phyloP scores from a whole-genome alignment of 2,888 invertebrate species.

The Macrosoma leucophasiata region DNA sequence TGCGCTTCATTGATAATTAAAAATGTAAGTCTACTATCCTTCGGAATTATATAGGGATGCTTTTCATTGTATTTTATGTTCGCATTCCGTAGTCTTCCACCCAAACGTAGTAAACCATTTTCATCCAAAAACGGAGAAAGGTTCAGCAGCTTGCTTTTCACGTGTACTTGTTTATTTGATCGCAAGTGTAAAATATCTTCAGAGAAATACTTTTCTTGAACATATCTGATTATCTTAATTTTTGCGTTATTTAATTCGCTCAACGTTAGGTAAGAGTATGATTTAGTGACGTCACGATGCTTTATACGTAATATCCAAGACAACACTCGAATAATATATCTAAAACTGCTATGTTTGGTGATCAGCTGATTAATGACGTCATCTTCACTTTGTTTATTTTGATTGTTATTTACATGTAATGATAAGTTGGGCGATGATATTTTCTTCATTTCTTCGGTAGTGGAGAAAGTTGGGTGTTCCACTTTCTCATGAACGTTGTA shows the following conservation, averaged over 20 bases:
- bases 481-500: no score
- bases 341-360: background rate
- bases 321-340: background rate
- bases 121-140: slow-evolving; percentile 12
- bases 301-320: background rate
- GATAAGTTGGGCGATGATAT: no score
- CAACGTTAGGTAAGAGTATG: background rate
- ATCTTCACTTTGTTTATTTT: no score
- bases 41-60: slow-evolving; percentile 14
- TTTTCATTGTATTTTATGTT: slow-evolving; percentile 8
- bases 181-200: slow-evolving; percentile 5
- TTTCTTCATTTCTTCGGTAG: background rate
- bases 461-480: no score
- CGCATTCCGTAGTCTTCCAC: slow-evolving; percentile 10
- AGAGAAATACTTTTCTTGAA: slow-evolving; percentile 6
- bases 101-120: slow-evolving; percentile 10
- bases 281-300: no score
- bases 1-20: slow-evolving; percentile 16
- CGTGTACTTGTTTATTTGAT: background rate
- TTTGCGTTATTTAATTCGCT: background rate
- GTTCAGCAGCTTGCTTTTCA: slow-evolving; percentile 6
- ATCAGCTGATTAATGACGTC: background rate
- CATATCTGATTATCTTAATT: no score
- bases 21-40: slow-evolving; percentile 4
- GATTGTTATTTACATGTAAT: no score